phyloP scores from a whole-genome alignment of 1,140 invertebrate species.

The Orius laevigatus region DNA sequence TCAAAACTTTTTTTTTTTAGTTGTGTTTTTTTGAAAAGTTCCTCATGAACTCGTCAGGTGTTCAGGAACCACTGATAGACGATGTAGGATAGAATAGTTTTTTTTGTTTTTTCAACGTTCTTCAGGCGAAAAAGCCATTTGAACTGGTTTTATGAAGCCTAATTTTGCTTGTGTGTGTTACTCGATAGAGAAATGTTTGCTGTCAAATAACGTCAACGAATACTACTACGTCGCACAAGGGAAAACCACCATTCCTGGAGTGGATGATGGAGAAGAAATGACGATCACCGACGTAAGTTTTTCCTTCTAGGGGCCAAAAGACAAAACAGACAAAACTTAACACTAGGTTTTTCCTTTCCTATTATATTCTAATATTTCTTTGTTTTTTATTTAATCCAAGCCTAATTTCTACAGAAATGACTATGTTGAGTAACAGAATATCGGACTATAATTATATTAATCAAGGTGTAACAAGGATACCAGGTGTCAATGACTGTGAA shows the following conservation, averaged over 20 bases:
- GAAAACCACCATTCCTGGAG: conserved; percentile 86
- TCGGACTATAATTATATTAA: conserved; percentile 74
- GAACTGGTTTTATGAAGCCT: conserved; percentile 1
- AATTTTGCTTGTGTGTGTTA: conserved; percentile 8
- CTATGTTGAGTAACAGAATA: conserved; percentile 67
- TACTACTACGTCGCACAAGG: conserved; percentile 94
- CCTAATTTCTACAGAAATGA: conserved; percentile 44
- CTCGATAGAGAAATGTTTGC: conserved; percentile 36
- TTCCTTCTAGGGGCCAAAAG: conserved; percentile 1
- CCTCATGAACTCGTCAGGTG: too few relatives aligned
- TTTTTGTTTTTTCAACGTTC: too few relatives aligned
- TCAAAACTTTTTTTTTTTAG: not conserved
- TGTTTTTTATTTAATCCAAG: conserved; percentile 5
- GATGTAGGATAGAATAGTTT: too few relatives aligned
- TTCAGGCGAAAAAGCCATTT: conserved; percentile 3
- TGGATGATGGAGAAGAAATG: conserved; percentile 95
- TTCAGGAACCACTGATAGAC: too few relatives aligned
- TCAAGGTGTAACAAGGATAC: conserved; percentile 82
- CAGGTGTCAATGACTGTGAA: conserved; percentile 82
- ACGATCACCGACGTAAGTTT: conserved; percentile 78
- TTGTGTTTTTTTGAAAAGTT: not conserved
- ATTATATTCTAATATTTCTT: not conserved
- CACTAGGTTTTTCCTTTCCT: not conserved
- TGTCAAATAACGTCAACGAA: conserved; percentile 71
- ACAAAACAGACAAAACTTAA: conserved; percentile 1